Evolutionary conservation across 2,113 vertebrate species (phyloP).

Genomic region (Capreolus pygargus): DNA sequence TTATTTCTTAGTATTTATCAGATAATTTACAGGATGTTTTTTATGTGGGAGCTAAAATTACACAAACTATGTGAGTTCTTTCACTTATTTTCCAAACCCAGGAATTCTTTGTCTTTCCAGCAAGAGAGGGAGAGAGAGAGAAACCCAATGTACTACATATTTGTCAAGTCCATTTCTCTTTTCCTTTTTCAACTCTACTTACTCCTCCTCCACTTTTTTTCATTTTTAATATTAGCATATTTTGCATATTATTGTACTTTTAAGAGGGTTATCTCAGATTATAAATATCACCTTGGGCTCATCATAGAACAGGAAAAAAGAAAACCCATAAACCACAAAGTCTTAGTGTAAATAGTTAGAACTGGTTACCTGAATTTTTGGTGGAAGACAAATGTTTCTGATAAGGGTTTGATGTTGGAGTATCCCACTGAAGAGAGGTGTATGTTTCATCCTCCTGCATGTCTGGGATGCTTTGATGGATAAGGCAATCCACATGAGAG

Average conservation of each 20-base stretch:
- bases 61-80: background rate
- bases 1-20: constrained; percentile 8
- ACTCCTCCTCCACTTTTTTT: background rate
- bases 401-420: background rate
- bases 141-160: background rate
- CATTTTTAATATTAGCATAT: background rate
- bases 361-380: constrained; percentile 53
- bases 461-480: background rate
- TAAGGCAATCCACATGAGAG: background rate
- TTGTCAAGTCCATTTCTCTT: background rate
- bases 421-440: constrained; percentile 56
- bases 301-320: background rate
- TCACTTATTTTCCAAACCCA: background rate
- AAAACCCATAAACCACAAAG: background rate
- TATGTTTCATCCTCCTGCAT: constrained; percentile 62
- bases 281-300: background rate
- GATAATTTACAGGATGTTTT: background rate
- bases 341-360: background rate
- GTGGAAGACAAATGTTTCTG: background rate
- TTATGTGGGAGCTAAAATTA: background rate
- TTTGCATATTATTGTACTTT: background rate
- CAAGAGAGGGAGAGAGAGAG: background rate
- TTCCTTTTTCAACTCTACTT: background rate
- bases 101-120: background rate
- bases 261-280: background rate